phyloP scores from a whole-genome alignment of 2,797 vertebrate species.

The Prunella strophiata region DNA sequence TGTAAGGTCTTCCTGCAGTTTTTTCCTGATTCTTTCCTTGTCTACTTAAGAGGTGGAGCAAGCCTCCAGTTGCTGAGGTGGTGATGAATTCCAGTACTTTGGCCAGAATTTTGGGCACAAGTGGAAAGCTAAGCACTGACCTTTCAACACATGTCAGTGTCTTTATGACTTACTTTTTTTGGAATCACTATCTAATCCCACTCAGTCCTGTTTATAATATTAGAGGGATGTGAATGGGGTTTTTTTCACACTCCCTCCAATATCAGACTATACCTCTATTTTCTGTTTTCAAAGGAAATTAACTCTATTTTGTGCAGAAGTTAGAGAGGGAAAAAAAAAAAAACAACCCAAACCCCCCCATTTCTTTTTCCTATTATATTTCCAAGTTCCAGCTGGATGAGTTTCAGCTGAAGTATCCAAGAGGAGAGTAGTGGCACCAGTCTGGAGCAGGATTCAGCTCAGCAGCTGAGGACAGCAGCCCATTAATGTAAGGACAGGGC shows the following conservation, averaged over 20 bases:
- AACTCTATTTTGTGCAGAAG: neutral
- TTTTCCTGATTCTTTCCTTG: constrained; percentile 45
- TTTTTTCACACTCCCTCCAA: neutral
- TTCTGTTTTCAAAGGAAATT: neutral
- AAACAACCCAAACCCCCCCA: rapidly evolving
- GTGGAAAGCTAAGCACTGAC: neutral
- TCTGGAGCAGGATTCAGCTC: neutral
- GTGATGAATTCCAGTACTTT: neutral
- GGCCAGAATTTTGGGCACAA: neutral
- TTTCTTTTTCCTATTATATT: neutral
- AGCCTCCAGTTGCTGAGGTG: neutral
- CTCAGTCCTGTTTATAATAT: neutral
- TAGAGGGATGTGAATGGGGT: neutral
- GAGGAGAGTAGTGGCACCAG: neutral
- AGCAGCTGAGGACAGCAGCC: neutral
- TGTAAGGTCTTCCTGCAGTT: constrained; percentile 51
- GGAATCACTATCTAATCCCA: neutral
- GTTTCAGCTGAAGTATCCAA: neutral
- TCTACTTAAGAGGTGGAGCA: neutral
- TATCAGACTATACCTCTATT: neutral
- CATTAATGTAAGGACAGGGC: neutral
- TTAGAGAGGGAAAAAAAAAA: neutral
- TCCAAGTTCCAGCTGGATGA: neutral
- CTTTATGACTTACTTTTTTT: neutral
- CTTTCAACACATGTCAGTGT: neutral